A percentile compares a stretch with the other conserved stretches of the same genome.
phyloP scores from a whole-genome alignment of 2,797 vertebrate genomes.

The Antennarius maculatus region DNA sequence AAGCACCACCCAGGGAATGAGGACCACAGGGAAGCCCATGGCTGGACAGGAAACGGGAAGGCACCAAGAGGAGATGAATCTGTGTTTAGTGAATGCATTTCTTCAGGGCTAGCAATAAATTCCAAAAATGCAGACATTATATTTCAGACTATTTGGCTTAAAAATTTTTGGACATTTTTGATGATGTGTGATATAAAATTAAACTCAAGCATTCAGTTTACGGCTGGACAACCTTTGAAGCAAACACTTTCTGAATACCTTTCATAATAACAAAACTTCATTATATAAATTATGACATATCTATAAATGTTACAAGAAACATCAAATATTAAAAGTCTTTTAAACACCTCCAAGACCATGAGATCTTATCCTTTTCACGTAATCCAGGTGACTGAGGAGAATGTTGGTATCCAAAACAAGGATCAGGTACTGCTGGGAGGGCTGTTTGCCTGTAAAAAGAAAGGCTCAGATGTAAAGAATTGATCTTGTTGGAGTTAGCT shows the following conservation, averaged over 20 bases:
- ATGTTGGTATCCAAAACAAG: conserved; percentile 94
- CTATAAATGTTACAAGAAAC: conserved; percentile 1
- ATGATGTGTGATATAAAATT: not conserved
- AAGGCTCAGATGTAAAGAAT: not conserved
- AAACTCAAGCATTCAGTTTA: not conserved
- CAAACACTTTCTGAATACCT: not conserved
- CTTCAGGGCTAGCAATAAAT: not conserved
- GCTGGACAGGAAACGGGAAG: conserved; percentile 60
- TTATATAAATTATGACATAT: not conserved
- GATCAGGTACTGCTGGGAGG: conserved; percentile 79
- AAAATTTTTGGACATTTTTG: not conserved
- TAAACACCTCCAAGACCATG: conserved; percentile 85
- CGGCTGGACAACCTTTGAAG: not conserved
- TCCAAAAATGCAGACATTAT: not conserved
- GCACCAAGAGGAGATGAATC: not conserved
- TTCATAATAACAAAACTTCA: not conserved
- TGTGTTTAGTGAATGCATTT: not conserved
- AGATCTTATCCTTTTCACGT: conserved; percentile 85
- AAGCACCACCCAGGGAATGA: conserved; percentile 95
- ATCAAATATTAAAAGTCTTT: not conserved
- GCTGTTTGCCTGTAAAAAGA: conserved; percentile 71
- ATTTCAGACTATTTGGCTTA: no score
- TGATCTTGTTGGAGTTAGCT: not conserved
- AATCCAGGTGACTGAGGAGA: conserved; percentile 92
- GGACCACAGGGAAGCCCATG: conserved; percentile 82